Evolutionary conservation across 2,888 invertebrate genomes (phyloP).

Genomic region (Lordiphosa andalusiaca): DNA sequence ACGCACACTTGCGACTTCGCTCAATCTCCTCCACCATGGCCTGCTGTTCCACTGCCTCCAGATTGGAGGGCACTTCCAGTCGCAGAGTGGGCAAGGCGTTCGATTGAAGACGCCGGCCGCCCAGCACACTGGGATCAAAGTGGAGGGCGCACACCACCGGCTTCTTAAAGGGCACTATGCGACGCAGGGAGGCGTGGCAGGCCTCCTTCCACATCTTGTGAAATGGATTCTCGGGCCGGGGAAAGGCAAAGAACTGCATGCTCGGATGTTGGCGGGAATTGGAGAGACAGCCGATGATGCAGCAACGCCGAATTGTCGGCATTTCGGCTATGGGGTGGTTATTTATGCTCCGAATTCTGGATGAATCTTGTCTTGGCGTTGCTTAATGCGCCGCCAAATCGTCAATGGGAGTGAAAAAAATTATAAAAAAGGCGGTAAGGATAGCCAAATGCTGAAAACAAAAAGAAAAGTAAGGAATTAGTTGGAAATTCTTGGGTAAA

Average conservation of each 20-base stretch:
- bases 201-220: conserved; percentile 78
- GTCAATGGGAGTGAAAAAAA: conserved; percentile 37
- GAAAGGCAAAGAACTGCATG: conserved; percentile 78
- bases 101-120: conserved; percentile 73
- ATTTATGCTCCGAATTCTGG: conserved; percentile 54
- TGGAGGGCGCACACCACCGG: conserved; percentile 78
- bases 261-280: conserved; percentile 76
- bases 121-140: conserved; percentile 75
- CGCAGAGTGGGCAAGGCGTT: conserved; percentile 75
- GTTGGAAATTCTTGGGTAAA: not conserved
- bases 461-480: not conserved
- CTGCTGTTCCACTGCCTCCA: conserved; percentile 75
- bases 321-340: conserved; percentile 51
- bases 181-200: conserved; percentile 77
- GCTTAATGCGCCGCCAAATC: conserved; percentile 59
- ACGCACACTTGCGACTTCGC: conserved; percentile 77
- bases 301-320: conserved; percentile 78
- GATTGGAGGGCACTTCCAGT: conserved; percentile 73
- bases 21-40: conserved; percentile 77
- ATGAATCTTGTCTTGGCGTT: conserved; percentile 44
- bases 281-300: conserved; percentile 77
- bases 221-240: conserved; percentile 74
- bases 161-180: conserved; percentile 77
- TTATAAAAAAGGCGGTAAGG: not conserved
- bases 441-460: conserved; percentile 7